Evolutionary conservation across 2,888 invertebrate genomes (phyloP).

Genomic region (Ceramica pisi): DNA sequence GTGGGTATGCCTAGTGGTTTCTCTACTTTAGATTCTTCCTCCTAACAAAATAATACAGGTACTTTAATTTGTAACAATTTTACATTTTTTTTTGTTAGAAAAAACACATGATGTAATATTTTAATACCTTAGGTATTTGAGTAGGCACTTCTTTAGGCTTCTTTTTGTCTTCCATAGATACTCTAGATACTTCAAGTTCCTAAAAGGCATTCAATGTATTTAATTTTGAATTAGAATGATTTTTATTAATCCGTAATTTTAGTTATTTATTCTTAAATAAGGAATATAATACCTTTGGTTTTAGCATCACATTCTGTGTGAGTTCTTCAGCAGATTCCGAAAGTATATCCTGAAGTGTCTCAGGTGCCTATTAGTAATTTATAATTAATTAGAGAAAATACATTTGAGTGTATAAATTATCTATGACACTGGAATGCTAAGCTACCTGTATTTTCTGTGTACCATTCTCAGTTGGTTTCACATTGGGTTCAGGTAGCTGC

Average conservation of each 20-base stretch:
- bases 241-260: too few relatives aligned
- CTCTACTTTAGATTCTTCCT: conserved; percentile 50
- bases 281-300: conserved; percentile 33
- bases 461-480: conserved; percentile 7
- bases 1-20: conserved; percentile 63
- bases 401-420: not conserved
- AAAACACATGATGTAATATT: not conserved
- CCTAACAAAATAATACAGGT: conserved; percentile 38
- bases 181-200: conserved; percentile 25
- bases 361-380: conserved; percentile 22
- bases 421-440: not conserved
- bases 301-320: not conserved
- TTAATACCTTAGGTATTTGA: conserved; percentile 13
- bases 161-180: conserved; percentile 7
- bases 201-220: conserved; percentile 13
- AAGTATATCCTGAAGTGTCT: conserved; percentile 5
- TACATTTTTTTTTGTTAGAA: not conserved
- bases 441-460: conserved; percentile 19
- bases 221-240: not conserved
- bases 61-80: not conserved
- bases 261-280: not conserved
- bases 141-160: not conserved
- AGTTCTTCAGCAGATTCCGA: conserved; percentile 34
- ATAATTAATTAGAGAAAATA: not conserved
- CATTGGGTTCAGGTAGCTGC: conserved; percentile 7